Conservation (phyloP, 2,113 vertebrate genomes). For the Vanacampus margaritifer region DNA sequence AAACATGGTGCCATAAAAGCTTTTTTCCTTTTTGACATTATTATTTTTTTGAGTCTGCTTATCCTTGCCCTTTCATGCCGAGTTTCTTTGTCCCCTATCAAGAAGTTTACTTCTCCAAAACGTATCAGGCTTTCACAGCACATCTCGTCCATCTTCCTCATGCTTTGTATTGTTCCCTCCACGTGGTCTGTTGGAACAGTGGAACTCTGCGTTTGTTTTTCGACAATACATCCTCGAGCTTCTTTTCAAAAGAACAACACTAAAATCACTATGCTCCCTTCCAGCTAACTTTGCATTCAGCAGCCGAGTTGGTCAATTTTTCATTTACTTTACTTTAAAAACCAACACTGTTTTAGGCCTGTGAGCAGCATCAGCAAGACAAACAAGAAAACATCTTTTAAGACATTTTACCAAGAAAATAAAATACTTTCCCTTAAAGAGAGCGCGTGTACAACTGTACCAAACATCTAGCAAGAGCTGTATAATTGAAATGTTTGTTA, state of each 20-base stretch:
- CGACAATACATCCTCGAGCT: neutral
- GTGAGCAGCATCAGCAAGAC: conserved; percentile 3
- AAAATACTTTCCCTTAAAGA: conserved; percentile 1
- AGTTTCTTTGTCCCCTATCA: neutral
- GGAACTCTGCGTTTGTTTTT: neutral
- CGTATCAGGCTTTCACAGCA: neutral
- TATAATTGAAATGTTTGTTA: conserved; percentile 33
- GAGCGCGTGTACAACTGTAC: neutral
- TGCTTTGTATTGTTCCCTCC: conserved; percentile 13
- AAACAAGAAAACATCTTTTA: neutral
- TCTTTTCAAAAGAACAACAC: neutral
- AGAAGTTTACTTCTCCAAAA: neutral
- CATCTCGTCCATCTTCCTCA: conserved; percentile 28
- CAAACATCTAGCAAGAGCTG: conserved; percentile 32
- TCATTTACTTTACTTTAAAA: neutral
- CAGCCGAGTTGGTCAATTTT: neutral
- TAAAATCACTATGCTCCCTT: neutral
- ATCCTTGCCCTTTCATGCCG: neutral
- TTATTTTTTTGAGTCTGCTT: conserved; percentile 6
- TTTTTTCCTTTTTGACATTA: neutral
- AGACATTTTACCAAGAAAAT: neutral
- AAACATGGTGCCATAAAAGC: conserved; percentile 39
- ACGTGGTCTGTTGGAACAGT: neutral
- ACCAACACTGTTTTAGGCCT: neutral
- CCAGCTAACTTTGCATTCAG: neutral